phyloP scores from a whole-genome alignment of 2,113 vertebrate genomes.

The Tyto alba region DNA sequence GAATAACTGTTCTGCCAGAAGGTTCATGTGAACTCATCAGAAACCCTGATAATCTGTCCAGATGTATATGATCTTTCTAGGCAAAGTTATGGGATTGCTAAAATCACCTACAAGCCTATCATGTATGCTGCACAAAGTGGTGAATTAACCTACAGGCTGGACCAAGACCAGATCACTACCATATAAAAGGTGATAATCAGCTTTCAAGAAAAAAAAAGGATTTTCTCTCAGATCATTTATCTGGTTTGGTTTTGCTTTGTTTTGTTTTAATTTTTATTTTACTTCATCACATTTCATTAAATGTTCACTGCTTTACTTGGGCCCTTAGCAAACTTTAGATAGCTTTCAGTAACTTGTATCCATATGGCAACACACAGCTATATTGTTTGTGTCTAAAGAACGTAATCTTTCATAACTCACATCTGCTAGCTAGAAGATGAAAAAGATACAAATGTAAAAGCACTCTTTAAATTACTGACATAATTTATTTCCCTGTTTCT shows the following conservation, averaged over 20 bases:
- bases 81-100: background rate
- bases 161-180: background rate
- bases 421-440: background rate
- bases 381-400: background rate
- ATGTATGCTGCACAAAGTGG: background rate
- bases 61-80: background rate
- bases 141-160: background rate
- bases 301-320: background rate
- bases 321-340: background rate
- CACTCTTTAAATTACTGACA: background rate
- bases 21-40: background rate
- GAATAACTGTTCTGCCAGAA: background rate
- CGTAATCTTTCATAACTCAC: background rate
- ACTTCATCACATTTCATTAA: background rate
- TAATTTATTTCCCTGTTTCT: background rate
- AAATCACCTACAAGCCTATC: background rate
- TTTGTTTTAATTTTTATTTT: background rate
- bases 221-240: background rate
- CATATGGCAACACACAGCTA: background rate
- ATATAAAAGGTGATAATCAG: background rate
- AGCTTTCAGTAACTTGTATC: rapidly evolving
- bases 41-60: background rate
- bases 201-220: background rate
- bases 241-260: background rate
- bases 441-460: background rate